phyloP scores from a whole-genome alignment of 1,140 invertebrate genomes.

The Macrosteles quadrilineatus region DNA sequence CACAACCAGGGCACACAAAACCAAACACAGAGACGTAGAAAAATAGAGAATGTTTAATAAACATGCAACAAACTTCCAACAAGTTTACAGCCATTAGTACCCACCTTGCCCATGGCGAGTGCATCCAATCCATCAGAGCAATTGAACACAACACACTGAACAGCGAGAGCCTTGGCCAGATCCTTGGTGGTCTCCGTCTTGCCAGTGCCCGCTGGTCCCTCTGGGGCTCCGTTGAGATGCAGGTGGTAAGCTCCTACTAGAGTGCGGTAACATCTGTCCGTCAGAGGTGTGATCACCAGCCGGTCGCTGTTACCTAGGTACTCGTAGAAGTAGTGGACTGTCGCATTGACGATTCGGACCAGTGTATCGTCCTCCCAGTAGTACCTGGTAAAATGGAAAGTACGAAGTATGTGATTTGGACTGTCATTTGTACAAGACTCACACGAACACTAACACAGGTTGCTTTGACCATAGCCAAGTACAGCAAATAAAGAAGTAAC shows the following conservation, averaged over 20 bases:
- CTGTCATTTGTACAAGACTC: no score
- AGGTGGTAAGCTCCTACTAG: slow-evolving; percentile 85
- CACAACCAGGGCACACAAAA: no score
- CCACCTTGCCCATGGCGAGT: slow-evolving; percentile 86
- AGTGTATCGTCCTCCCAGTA: slow-evolving; percentile 83
- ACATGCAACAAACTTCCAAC: no score
- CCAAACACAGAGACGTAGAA: no score
- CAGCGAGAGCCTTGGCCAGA: slow-evolving; percentile 84
- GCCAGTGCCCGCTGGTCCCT: slow-evolving; percentile 86
- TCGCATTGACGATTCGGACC: slow-evolving; percentile 87
- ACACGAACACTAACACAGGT: no score
- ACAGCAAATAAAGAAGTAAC: no score
- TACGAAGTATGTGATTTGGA: no score
- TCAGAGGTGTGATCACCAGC: slow-evolving; percentile 69
- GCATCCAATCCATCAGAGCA: slow-evolving; percentile 94
- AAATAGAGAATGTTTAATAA: no score
- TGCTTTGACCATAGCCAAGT: no score
- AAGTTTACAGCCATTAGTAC: no score
- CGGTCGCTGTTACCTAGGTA: slow-evolving; percentile 80
- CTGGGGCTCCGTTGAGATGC: slow-evolving; percentile 84
- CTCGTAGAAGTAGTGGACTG: slow-evolving; percentile 84
- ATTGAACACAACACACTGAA: slow-evolving; percentile 93
- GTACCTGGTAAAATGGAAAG: slow-evolving; percentile 61
- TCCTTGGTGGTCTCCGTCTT: slow-evolving; percentile 92
- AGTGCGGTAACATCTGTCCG: slow-evolving; percentile 81